Conservation (phyloP, 1,140 invertebrate genomes). For the Leptopilina boulardi region DNA sequence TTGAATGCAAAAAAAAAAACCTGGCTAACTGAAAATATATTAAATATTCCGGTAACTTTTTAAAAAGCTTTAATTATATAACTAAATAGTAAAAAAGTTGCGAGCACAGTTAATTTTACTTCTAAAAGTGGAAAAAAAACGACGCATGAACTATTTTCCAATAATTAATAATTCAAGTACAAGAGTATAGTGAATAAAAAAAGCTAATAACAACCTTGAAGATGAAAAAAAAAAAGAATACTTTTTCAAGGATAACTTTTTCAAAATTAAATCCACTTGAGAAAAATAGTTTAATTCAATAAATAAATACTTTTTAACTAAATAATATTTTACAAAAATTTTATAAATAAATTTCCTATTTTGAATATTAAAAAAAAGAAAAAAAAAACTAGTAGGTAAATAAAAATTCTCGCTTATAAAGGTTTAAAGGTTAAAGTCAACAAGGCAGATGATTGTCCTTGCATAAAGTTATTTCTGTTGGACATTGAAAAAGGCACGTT, state of each 20-base stretch:
- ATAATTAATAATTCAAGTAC: conserved; percentile 21
- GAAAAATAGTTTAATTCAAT: no score
- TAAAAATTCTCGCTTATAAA: not conserved
- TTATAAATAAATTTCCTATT: no score
- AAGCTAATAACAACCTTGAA: not conserved
- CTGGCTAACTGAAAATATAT: no score
- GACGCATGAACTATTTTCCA: not conserved
- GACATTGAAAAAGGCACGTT: not conserved
- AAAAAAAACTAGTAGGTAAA: no score
- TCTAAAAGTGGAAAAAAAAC: conserved; percentile 14
- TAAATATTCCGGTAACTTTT: not conserved
- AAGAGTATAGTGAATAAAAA: not conserved
- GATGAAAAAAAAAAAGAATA: not conserved
- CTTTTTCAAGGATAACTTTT: not conserved
- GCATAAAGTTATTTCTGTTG: not conserved
- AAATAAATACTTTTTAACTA: no score
- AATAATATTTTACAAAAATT: no score
- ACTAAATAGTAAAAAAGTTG: not conserved
- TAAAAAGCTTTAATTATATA: not conserved
- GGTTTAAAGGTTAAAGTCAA: conserved; percentile 1
- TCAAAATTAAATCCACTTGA: not conserved
- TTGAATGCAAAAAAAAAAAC: no score
- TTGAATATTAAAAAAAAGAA: no score
- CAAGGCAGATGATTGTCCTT: conserved; percentile 20
- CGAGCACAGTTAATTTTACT: not conserved